Conservation (phyloP, 2,113 vertebrate genomes). For the Psammodynastes pulverulentus region DNA sequence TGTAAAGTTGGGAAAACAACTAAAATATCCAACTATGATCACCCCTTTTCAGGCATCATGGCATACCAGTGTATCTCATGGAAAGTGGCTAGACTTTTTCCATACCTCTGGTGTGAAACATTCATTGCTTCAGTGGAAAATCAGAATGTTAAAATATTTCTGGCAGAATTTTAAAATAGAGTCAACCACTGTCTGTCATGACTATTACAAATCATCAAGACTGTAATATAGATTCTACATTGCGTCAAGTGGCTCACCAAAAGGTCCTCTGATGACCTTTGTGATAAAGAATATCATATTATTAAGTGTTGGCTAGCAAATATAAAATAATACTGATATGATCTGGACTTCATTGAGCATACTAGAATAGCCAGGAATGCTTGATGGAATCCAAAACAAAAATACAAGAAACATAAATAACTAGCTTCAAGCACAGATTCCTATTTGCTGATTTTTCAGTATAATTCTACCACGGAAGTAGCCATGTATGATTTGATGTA, state of each 20-base stretch:
- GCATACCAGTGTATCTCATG: slow-evolving; percentile 14
- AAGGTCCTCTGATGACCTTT: slow-evolving; percentile 19
- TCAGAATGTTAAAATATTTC: slow-evolving; percentile 30
- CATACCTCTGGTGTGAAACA: slow-evolving; percentile 36
- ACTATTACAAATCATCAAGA: slow-evolving; percentile 40
- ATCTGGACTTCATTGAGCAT: slow-evolving; percentile 54
- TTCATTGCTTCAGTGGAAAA: slow-evolving; percentile 25
- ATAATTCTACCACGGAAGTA: slow-evolving; percentile 48
- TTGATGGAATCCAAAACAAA: slow-evolving; percentile 50
- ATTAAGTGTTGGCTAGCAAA: slow-evolving; percentile 49
- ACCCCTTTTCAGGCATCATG: background rate
- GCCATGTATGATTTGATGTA: slow-evolving; percentile 39
- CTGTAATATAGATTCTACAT: slow-evolving; percentile 33
- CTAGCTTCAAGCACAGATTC: slow-evolving; percentile 41
- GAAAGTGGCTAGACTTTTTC: slow-evolving; percentile 38
- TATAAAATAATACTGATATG: slow-evolving; percentile 51
- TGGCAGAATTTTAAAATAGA: slow-evolving; percentile 34
- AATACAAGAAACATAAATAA: slow-evolving; percentile 56
- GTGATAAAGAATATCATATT: slow-evolving; percentile 46
- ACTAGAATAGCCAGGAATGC: slow-evolving; percentile 44
- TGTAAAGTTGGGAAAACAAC: slow-evolving; percentile 4
- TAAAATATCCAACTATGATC: slow-evolving; percentile 25
- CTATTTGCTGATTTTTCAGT: slow-evolving; percentile 39
- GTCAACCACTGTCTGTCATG: slow-evolving; percentile 38
- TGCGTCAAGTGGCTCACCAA: slow-evolving; percentile 25